Evolutionary conservation across 2,797 vertebrate species (phyloP).

Genomic region (Meriones psammophilus): DNA sequence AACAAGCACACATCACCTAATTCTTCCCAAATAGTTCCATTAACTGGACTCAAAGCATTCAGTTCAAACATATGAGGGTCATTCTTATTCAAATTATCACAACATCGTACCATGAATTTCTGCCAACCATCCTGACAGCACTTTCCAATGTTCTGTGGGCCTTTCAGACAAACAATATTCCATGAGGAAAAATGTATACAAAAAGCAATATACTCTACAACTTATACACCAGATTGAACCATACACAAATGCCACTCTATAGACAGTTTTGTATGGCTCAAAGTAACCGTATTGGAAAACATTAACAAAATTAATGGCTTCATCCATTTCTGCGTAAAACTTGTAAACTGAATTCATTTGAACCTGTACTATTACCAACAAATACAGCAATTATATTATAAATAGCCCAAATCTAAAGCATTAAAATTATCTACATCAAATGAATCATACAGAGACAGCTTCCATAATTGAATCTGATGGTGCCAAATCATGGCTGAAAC

Average conservation of each 20-base stretch:
- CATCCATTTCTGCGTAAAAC: not conserved
- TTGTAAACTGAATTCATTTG: conserved; percentile 65
- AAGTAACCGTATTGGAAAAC: conserved; percentile 11
- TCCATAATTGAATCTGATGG: not conserved
- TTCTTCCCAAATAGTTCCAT: not conserved
- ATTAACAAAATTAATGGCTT: conserved; percentile 56
- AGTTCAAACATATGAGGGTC: not conserved
- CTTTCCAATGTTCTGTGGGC: not conserved
- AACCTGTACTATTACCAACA: conserved; percentile 22
- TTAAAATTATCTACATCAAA: conserved; percentile 60
- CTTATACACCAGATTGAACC: not conserved
- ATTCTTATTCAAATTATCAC: not conserved
- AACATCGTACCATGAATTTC: not conserved
- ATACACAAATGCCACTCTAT: not conserved
- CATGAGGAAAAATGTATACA: not conserved
- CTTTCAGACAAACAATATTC: not conserved
- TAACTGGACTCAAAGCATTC: not conserved
- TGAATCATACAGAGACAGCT: conserved; percentile 51
- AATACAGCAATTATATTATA: conserved; percentile 60
- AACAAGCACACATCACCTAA: not conserved
- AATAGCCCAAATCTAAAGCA: conserved; percentile 59
- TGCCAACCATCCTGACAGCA: not conserved
- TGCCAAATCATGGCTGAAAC: conserved; percentile 46
- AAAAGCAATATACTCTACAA: not conserved
- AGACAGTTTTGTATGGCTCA: conserved; percentile 8